Evolutionary conservation across 2,797 vertebrate species (phyloP).

Genomic region (Alauda arvensis): DNA sequence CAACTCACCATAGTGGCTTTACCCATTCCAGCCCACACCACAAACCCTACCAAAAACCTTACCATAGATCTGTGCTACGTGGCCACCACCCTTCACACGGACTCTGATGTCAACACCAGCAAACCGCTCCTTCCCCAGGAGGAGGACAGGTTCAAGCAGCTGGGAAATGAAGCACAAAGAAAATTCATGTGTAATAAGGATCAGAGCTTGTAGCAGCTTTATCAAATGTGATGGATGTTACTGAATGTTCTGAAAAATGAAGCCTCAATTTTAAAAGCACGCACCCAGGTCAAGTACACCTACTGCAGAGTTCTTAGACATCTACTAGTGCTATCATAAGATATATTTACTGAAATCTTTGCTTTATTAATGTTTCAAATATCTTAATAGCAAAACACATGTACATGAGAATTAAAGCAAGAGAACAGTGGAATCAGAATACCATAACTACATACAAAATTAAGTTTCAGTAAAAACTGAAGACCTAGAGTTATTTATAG

Average conservation of each 20-base stretch:
- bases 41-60: neutral
- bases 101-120: slow-evolving; percentile 97
- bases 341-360: neutral
- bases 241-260: fast-evolving
- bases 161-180: slow-evolving; percentile 41
- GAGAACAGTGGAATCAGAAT: neutral
- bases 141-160: slow-evolving; percentile 92
- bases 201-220: neutral
- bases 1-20: neutral
- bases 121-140: slow-evolving; percentile 95
- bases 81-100: slow-evolving; percentile 96
- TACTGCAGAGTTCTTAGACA: neutral
- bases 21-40: neutral
- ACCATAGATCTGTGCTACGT: slow-evolving; percentile 96
- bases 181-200: neutral
- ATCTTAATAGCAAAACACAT: neutral
- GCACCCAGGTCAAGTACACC: neutral
- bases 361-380: neutral
- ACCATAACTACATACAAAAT: neutral
- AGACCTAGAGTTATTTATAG: neutral
- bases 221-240: neutral
- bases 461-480: neutral
- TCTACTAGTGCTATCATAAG: neutral
- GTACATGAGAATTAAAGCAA: neutral
- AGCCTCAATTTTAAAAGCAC: neutral